Base-by-base conservation (phyloP, 2,113 vertebrate species). In the Nesogale talazaci region DNA sequence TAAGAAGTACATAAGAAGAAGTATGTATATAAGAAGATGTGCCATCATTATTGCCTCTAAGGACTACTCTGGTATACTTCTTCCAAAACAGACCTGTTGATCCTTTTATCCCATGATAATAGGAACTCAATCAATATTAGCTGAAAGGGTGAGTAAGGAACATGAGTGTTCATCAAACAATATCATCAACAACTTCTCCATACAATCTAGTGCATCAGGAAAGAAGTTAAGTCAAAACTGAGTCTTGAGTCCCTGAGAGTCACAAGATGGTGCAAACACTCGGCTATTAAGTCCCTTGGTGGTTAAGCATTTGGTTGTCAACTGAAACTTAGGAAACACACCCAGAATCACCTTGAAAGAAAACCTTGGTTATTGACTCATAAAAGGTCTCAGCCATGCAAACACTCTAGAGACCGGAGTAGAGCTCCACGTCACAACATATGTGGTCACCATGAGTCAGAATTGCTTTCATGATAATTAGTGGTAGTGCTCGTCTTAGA, bases 151-250 rank as follows among this genome's bases (percentile, higher is more conserved):
- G 65, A 75, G 22, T 31, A 19, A 27, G 6, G 61, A 22, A 16
- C 2, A 3, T 3, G 2, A 22, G 42, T 56, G 6, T 22, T 34
- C 27, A 42, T 40, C 20, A 42, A 36, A 40, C 36, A 25, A 1
- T 16, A 2, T 42, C 63, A 40, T 22, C n/a, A 8, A 4, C n/a
- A n/a, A 31, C 8, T 56, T 10, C 25, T 81, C 40, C 15, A 34
- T 6, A 31, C 0, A 3, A 36, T 29, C 10, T 1, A 29, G 31
- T 8, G 17, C 3, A 36, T 29, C 7, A 0, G 0, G 36, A 4
- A 42, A 3, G 14, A 42, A 19, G 11, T 36, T 77, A 0, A 76
- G 36, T 76, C 56, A 36, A 87, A 78, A 23, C 19, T 59, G 36
- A 86, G 17, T 70, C 78, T 52, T 56, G 56, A 6, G 14, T 87